Evolutionary conservation across 2,113 vertebrate species (phyloP), one percentile per base, ranked within the genome.

Genomic region (Microcebus griseorufus): DNA sequence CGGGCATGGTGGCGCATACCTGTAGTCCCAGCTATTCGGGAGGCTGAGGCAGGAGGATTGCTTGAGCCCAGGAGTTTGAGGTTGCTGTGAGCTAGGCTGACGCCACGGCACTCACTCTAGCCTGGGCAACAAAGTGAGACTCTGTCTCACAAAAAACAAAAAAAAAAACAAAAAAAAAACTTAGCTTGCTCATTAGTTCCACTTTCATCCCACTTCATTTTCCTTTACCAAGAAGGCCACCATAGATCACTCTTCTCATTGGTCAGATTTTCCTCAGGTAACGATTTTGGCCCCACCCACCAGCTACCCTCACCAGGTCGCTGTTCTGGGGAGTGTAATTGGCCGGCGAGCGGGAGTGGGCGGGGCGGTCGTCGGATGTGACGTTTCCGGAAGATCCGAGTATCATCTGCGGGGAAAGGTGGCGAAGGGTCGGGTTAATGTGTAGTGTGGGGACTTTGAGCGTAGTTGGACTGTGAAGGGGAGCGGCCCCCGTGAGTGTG

Each of bases 371-470:
- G 25, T 62, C 97, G 98, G 98, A 98, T 65, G 95, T 98, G 97
- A 98, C 97, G 95, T 95, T 87, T 55, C n/a, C 97, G 97, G 97
- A 97, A 97, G 91, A 90, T n/a, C 48, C 39, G 86, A 16, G 90
- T 62, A 93, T 62, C 58, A 83, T 53, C 95, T 18, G 25, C 45
- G 23, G 90, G 76, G 67, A 81, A 96, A 97, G 97, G 96, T 98
- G 97, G 96, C 96, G 88, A 93, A 94, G 86, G 95, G 95, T 87
- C 51, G 0, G 51, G 51, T 22, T 13, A 4, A 13, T 8, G 78
- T 37, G 69, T 67, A 14, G 89, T 65, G 93, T 16, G 1, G 23
- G 80, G 79, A 1, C 10, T 29, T 16, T 37, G 83, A 82, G 62
- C 20, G 64, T 27, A 78, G 37, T 34, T 16, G 29, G 78, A 88